Percentiles rank a stretch among this genome's conserved stretches.
Evolutionary conservation across 2,888 invertebrate species (phyloP).

Genomic region (Pherbina coryleti): DNA sequence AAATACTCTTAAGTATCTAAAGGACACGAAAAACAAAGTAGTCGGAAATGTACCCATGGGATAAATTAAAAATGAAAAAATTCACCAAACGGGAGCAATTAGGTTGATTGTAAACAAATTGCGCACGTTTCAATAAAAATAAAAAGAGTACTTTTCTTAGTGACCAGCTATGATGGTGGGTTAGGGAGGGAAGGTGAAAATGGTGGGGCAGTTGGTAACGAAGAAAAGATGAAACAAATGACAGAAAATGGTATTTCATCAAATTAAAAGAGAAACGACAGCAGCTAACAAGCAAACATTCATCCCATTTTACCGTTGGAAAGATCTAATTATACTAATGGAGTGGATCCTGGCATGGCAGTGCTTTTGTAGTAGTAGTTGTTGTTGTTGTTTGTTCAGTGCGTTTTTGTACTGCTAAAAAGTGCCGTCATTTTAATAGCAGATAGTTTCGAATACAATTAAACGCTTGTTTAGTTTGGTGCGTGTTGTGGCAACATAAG

Average conservation of each 20-base stretch:
- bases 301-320: conserved; percentile 8
- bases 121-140: conserved; percentile 59
- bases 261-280: conserved; percentile 44
- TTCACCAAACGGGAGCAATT: conserved; percentile 57
- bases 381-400: not conserved
- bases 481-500: conserved; percentile 66
- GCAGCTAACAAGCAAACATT: conserved; percentile 9
- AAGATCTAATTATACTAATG: conserved; percentile 67
- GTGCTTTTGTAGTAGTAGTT: not conserved
- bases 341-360: conserved; percentile 35
- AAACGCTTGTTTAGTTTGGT: conserved; percentile 56
- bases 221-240: conserved; percentile 46
- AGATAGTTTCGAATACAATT: conserved; percentile 57
- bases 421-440: not conserved
- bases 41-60: conserved; percentile 45
- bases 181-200: conserved; percentile 43
- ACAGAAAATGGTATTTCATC: conserved; percentile 41
- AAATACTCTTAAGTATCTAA: conserved; percentile 46
- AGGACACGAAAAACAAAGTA: conserved; percentile 4
- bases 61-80: conserved; percentile 53
- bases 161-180: conserved; percentile 26
- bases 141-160: conserved; percentile 25
- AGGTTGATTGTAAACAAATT: conserved; percentile 68
- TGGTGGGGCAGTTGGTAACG: conserved; percentile 22
- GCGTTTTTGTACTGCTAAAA: not conserved